phyloP scores from a whole-genome alignment of 2,888 invertebrate genomes.

The Pharmacophagus antenor region DNA sequence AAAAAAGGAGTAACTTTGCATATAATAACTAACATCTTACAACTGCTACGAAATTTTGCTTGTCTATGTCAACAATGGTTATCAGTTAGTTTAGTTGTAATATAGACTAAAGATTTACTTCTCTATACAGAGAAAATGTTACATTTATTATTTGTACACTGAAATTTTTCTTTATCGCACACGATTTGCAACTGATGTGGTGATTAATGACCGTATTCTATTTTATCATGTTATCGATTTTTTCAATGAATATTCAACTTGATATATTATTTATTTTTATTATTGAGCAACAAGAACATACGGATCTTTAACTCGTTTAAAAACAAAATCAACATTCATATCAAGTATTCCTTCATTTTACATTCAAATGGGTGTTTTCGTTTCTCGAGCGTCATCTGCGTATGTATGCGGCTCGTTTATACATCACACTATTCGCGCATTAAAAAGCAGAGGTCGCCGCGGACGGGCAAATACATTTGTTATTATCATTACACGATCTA shows the following conservation, averaged over 20 bases:
- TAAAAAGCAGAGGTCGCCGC: conserved; percentile 65
- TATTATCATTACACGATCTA: conserved; percentile 70
- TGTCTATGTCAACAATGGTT: neutral
- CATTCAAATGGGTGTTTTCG: conserved; percentile 71
- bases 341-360: conserved; percentile 53
- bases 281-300: neutral
- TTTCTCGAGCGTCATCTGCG: conserved; percentile 68
- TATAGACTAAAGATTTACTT: neutral
- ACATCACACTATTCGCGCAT: conserved; percentile 51
- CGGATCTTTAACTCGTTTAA: conserved; percentile 33
- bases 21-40: neutral
- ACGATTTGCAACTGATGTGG: neutral
- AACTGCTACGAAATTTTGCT: neutral
- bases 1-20: neutral
- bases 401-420: conserved; percentile 65
- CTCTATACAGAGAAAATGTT: neutral
- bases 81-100: neutral
- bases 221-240: neutral
- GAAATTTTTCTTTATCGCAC: neutral
- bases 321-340: conserved; percentile 57
- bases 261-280: neutral
- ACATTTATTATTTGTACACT: neutral
- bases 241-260: neutral
- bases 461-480: conserved; percentile 69
- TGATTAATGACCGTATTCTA: neutral